These are phyloP conservation scores for Jaculus jaculus DNA, from an alignment of 2,113 vertebrate genomes.

Conservation along the genomic window DNA sequence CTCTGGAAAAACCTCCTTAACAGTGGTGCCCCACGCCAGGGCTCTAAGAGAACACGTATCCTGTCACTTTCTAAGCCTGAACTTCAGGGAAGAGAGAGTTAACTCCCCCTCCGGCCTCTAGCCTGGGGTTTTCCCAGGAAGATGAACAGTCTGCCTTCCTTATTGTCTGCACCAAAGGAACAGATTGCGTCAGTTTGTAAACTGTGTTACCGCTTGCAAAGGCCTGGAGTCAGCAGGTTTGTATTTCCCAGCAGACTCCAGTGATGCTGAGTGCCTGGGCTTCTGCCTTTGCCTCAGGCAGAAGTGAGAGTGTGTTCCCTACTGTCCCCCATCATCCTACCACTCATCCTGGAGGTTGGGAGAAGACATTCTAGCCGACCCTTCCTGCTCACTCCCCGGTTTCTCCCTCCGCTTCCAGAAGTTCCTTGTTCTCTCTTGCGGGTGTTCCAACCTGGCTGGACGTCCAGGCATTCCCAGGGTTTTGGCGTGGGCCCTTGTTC, in stretches of 20 bases:
- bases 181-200: conserved; percentile 80
- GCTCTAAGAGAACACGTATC: neutral
- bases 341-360: neutral
- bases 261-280: neutral
- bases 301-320: conserved; percentile 1
- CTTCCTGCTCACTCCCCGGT: neutral
- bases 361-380: neutral
- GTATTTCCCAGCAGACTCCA: conserved; percentile 63
- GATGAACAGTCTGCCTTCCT: conserved; percentile 70
- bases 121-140: conserved; percentile 65
- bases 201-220: conserved; percentile 66
- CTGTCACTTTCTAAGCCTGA: neutral
- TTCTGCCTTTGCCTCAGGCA: conserved; percentile 42
- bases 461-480: conserved; percentile 30
- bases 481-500: neutral
- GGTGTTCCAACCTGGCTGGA: neutral
- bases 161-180: conserved; percentile 73
- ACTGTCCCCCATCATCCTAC: neutral
- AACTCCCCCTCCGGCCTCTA: conserved; percentile 34
- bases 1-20: neutral
- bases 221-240: conserved; percentile 77
- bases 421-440: neutral
- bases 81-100: conserved; percentile 29
- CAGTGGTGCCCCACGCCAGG: neutral
- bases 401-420: neutral